phyloP scores from a whole-genome alignment of 1,140 invertebrate species.

The Neuroterus valhalla region DNA sequence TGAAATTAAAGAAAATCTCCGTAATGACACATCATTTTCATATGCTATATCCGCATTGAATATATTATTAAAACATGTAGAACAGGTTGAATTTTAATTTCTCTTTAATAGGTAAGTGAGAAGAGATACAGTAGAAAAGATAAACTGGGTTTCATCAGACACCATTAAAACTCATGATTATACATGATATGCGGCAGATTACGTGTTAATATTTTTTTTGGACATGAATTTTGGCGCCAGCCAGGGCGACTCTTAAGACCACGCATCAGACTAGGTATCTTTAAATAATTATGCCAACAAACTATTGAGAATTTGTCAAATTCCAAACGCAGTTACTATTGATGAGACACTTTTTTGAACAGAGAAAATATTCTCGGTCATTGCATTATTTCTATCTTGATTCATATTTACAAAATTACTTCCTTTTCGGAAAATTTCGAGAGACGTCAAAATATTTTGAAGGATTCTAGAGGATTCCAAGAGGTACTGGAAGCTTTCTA shows the following conservation, averaged over 20 bases:
- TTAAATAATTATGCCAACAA: neutral
- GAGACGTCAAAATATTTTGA: too few relatives aligned
- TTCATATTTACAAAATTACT: too few relatives aligned
- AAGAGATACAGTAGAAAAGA: constrained; percentile 16
- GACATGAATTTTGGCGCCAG: constrained; percentile 43
- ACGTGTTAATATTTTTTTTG: constrained; percentile 29
- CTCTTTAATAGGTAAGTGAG: neutral
- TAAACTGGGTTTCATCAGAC: constrained; percentile 37
- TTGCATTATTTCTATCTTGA: too few relatives aligned
- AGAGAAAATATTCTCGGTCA: neutral
- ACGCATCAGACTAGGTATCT: neutral
- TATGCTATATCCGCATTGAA: too few relatives aligned
- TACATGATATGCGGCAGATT: neutral
- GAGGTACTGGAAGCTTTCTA: too few relatives aligned
- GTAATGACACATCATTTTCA: too few relatives aligned
- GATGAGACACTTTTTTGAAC: neutral
- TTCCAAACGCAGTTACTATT: neutral
- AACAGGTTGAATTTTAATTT: neutral
- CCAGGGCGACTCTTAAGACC: neutral
- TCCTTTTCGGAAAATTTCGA: too few relatives aligned
- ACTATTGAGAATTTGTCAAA: neutral
- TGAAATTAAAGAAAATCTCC: too few relatives aligned
- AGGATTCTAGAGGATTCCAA: too few relatives aligned
- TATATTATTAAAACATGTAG: neutral
- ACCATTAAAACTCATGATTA: constrained; percentile 2